Percentiles rank a stretch among this genome's conserved stretches.
Conservation (phyloP, 2,888 invertebrate species). For the Ethmia dodecea region DNA sequence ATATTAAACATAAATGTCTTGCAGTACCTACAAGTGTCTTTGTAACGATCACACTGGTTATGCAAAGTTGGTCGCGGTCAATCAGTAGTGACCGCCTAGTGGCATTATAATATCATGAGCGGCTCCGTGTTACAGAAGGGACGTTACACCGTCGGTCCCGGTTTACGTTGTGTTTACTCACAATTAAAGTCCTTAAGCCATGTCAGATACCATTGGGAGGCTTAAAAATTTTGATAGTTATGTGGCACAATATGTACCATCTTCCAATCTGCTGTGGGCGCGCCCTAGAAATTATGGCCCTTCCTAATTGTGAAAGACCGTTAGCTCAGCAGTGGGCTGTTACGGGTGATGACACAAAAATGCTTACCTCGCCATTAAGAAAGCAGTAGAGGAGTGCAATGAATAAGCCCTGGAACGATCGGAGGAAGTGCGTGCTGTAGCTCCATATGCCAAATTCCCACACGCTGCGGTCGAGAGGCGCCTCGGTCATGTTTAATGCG, state of each 20-base stretch:
- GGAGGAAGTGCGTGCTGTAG: slow-evolving; percentile 86
- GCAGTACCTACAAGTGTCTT: too few species aligned
- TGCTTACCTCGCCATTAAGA: slow-evolving; percentile 86
- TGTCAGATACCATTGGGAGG: too few species aligned
- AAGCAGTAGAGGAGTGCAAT: slow-evolving; percentile 90
- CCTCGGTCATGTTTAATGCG: slow-evolving; percentile 83
- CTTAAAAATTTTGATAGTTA: too few species aligned
- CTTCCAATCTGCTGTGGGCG: not conserved
- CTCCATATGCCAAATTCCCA: slow-evolving; percentile 89
- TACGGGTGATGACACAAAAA: not conserved
- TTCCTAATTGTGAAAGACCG: not conserved
- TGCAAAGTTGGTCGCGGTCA: too few species aligned
- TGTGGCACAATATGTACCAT: not conserved
- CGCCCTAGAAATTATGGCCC: not conserved
- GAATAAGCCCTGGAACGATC: slow-evolving; percentile 91
- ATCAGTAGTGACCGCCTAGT: too few species aligned
- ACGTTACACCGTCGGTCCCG: too few species aligned
- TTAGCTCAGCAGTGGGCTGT: not conserved
- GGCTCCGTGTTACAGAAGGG: too few species aligned
- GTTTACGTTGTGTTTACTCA: too few species aligned
- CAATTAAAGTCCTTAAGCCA: too few species aligned
- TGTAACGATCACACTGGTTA: too few species aligned
- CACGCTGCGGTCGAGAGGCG: slow-evolving; percentile 80
- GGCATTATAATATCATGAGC: too few species aligned
- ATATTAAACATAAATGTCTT: too few species aligned